These are phyloP conservation scores for Germaria angustata DNA, from an alignment of 2,888 invertebrate genomes.

Conservation along the genomic window DNA sequence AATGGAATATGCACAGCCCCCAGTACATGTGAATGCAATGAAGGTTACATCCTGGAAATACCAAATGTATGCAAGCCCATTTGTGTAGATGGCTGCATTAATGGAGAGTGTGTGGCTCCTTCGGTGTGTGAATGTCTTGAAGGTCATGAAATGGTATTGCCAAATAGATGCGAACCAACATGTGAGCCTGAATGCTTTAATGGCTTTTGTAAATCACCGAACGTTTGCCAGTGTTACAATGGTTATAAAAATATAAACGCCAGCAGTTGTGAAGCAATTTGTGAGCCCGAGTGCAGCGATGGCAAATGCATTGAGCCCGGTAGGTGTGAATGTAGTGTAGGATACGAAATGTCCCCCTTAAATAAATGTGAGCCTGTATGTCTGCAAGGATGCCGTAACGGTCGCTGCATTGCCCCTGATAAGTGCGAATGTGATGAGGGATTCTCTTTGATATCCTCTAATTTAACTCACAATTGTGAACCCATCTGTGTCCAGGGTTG, in stretches of 20 bases:
- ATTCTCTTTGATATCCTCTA: background rate
- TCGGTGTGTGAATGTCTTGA: slow-evolving; percentile 71
- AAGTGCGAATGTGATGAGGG: slow-evolving; percentile 69
- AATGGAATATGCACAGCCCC: slow-evolving; percentile 75
- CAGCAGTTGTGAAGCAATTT: slow-evolving; percentile 66
- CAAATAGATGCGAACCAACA: slow-evolving; percentile 70
- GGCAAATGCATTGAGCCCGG: slow-evolving; percentile 85
- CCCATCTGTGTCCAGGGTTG: slow-evolving; percentile 70
- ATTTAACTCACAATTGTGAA: slow-evolving; percentile 36
- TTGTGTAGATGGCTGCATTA: slow-evolving; percentile 61
- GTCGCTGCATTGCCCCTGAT: slow-evolving; percentile 74
- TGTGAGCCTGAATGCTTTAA: slow-evolving; percentile 69
- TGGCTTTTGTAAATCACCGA: slow-evolving; percentile 72
- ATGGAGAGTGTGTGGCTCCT: slow-evolving; percentile 75
- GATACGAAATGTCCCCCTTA: slow-evolving; percentile 79
- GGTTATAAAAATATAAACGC: slow-evolving; percentile 69
- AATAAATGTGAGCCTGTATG: slow-evolving; percentile 80
- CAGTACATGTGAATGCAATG: slow-evolving; percentile 76
- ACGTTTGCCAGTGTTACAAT: slow-evolving; percentile 79
- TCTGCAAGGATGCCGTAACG: slow-evolving; percentile 69
- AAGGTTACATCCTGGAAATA: slow-evolving; percentile 68
- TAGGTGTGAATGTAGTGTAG: slow-evolving; percentile 85
- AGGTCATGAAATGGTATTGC: slow-evolving; percentile 42
- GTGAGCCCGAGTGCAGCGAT: slow-evolving; percentile 83
- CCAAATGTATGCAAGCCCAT: slow-evolving; percentile 53